phyloP scores from a whole-genome alignment of 2,888 invertebrate species.

The Drosophila algonquin region DNA sequence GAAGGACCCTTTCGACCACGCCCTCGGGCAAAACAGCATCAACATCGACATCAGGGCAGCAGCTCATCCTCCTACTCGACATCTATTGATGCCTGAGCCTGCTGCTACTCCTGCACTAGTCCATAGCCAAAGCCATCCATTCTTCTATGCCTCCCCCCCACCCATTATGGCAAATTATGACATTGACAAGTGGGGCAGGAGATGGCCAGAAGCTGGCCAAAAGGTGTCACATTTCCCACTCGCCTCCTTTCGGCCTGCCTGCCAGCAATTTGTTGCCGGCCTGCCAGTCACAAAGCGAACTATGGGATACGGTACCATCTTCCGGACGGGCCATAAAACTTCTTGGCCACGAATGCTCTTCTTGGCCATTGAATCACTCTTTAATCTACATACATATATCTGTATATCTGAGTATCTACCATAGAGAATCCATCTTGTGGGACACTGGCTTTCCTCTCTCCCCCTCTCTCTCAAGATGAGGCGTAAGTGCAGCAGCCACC shows the following conservation, averaged over 20 bases:
- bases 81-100: slow-evolving; percentile 48
- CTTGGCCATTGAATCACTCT: too few species aligned
- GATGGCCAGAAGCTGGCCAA: slow-evolving; percentile 24
- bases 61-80: slow-evolving; percentile 44
- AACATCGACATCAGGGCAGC: slow-evolving; percentile 46
- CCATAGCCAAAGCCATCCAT: slow-evolving; percentile 46
- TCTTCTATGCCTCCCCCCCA: not conserved
- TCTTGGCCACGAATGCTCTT: not conserved
- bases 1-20: slow-evolving; percentile 39
- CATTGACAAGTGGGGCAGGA: slow-evolving; percentile 58
- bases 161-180: slow-evolving; percentile 75
- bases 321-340: not conserved
- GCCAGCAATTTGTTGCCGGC: slow-evolving; percentile 41
- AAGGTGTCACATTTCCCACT: slow-evolving; percentile 55
- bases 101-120: slow-evolving; percentile 14
- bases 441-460: slow-evolving; percentile 1
- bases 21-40: slow-evolving; percentile 50
- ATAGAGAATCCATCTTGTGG: not conserved
- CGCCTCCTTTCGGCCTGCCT: slow-evolving; percentile 34
- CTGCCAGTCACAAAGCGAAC: slow-evolving; percentile 42
- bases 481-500: slow-evolving; percentile 36
- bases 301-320: not conserved
- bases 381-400: too few species aligned
- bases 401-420: too few species aligned
- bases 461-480: slow-evolving; percentile 8